Conservation (phyloP, 1,140 invertebrate species). For the Leucophenga varia region DNA sequence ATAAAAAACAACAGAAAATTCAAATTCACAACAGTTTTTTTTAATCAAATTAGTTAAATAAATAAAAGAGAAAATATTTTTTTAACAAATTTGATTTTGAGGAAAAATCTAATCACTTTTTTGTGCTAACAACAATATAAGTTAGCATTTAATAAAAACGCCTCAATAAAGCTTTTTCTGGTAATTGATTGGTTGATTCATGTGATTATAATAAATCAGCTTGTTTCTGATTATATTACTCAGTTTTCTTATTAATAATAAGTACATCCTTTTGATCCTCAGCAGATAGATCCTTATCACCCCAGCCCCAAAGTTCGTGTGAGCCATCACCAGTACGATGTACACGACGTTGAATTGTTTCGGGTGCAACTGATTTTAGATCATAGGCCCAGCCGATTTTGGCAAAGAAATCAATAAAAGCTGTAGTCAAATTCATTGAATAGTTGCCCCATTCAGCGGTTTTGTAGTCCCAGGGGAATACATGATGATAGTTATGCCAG, state of each 20-base stretch:
- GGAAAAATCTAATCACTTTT: too few species aligned
- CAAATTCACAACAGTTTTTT: too few species aligned
- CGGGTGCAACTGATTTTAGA: slow-evolving; percentile 72
- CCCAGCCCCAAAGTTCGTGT: slow-evolving; percentile 77
- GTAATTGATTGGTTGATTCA: too few species aligned
- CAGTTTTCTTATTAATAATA: slow-evolving; percentile 60
- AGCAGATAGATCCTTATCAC: slow-evolving; percentile 69
- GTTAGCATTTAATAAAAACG: too few species aligned
- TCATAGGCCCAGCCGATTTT: slow-evolving; percentile 85
- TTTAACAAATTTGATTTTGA: too few species aligned
- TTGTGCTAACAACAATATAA: too few species aligned
- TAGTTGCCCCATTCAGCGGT: slow-evolving; percentile 77
- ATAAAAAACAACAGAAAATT: too few species aligned
- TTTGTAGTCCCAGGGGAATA: slow-evolving; percentile 89
- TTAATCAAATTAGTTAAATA: too few species aligned
- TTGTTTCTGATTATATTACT: too few species aligned
- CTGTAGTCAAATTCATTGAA: slow-evolving; percentile 74
- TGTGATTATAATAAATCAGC: too few species aligned
- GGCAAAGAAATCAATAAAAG: slow-evolving; percentile 80
- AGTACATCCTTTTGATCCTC: slow-evolving; percentile 65
- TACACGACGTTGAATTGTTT: slow-evolving; percentile 67
- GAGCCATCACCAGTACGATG: slow-evolving; percentile 73
- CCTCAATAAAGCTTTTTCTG: too few species aligned
- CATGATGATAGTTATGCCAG: slow-evolving; percentile 94
- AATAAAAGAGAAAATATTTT: too few species aligned